Base-by-base conservation (phyloP, 2,888 invertebrate species). In the Tryphoninae sp. region DNA sequence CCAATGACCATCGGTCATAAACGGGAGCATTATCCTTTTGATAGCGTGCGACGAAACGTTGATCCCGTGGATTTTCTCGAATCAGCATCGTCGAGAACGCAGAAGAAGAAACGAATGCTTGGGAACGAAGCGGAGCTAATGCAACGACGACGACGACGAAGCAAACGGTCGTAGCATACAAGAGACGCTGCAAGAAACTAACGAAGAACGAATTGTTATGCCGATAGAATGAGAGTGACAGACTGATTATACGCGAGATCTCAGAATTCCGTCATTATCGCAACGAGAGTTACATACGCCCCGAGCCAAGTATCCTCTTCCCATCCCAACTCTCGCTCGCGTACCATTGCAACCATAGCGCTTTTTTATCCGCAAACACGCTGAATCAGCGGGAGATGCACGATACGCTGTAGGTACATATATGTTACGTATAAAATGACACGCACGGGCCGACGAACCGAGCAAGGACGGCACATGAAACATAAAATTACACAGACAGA, bases 241-340 rank as follows among this genome's bases (percentile, higher is more conserved):
- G 61, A 65, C 71, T 82, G 81, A 82, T 78, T 74, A 69, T 49
- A 33, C 19, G 23, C 26, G 68, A 69, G 76, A 79, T 73, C 82
- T 79, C 53, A 82, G 82, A 82, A 76, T 79, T 73, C 40, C 26
- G 61, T 64, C 33, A 55, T 51, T 82, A 78, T 78, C 78, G 74
- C 16, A 53, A 45, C 42, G 53, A 26, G 45, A 76, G 11, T 33
- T 75, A 67, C 67, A 68, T 76, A 62, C 61, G 51, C 67, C 55
- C 0, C 13, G 45, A 45, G 45, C 11, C 13, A 45, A 9, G 13
- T 13, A 45, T 69, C 22, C 62, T 51, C 51, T 61, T 23, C 61
- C 7, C 13, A 2, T 45, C 13, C 7, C 45, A 13, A 2, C 13
- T 45, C 13, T 45, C 13, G 13, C 9, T 45, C 45, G 0, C 45